Conservation (phyloP, 2,888 invertebrate genomes). For the Epistrophe grossulariae region DNA sequence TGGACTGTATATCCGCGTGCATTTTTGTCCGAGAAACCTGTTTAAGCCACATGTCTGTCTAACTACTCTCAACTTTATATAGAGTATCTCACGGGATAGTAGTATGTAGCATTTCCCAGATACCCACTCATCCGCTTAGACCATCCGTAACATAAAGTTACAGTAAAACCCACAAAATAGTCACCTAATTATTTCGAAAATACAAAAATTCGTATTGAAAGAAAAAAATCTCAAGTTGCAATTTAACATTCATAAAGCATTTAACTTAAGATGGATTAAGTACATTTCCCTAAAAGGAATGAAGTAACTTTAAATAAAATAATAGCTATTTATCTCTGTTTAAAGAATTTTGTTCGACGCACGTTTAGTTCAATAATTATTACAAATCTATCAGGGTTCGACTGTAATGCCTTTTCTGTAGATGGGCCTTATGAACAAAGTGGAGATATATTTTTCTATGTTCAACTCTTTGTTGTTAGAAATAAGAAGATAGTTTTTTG, state of each 20-base stretch:
- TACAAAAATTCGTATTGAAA: background rate
- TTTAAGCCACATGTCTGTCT: constrained; percentile 58
- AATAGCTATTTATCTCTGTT: too few species aligned
- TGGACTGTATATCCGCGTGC: constrained; percentile 54
- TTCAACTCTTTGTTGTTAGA: constrained; percentile 67
- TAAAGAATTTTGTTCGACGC: too few species aligned
- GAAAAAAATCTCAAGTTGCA: too few species aligned
- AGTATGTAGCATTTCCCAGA: constrained; percentile 41
- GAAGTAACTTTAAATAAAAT: too few species aligned
- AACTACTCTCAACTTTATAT: constrained; percentile 52
- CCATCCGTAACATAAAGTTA: constrained; percentile 19
- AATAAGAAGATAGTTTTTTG: constrained; percentile 41
- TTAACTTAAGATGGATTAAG: too few species aligned
- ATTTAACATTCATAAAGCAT: too few species aligned
- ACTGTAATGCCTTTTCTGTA: constrained; percentile 46
- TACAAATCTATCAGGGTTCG: background rate
- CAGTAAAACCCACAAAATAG: background rate
- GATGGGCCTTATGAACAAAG: constrained; percentile 33
- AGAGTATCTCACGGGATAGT: constrained; percentile 69
- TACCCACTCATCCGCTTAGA: constrained; percentile 27
- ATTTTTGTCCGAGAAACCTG: constrained; percentile 61
- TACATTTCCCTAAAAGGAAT: too few species aligned
- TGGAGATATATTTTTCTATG: constrained; percentile 37
- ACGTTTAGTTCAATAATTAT: too few species aligned
- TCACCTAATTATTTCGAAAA: background rate